These are phyloP conservation scores for Fregetta grallaria DNA, from an alignment of 2,113 vertebrate species.

Conservation along the genomic window DNA sequence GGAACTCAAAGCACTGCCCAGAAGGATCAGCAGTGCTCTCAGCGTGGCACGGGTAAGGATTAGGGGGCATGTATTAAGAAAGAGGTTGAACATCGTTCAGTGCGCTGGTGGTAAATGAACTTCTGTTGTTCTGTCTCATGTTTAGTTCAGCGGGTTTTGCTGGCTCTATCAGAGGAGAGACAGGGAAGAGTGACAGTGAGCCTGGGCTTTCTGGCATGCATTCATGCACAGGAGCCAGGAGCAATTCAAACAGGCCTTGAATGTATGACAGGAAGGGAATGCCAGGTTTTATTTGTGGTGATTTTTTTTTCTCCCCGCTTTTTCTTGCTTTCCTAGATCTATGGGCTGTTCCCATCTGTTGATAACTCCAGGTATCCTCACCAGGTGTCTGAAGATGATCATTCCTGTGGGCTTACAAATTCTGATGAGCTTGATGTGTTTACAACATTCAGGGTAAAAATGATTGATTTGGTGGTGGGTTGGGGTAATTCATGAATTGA, in stretches of 20 bases:
- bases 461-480: not conserved
- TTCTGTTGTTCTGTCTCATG: not conserved
- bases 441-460: constrained; percentile 52
- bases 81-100: not conserved
- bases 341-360: constrained; percentile 34
- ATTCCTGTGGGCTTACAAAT: not conserved
- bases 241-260: not conserved
- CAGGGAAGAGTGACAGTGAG: not conserved
- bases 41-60: not conserved
- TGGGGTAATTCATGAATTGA: not conserved
- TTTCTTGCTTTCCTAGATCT: constrained; percentile 35
- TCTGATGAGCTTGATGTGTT: constrained; percentile 43
- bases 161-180: not conserved
- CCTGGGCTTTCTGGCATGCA: not conserved
- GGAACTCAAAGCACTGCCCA: not conserved
- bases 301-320: not conserved
- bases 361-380: not conserved
- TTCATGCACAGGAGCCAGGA: not conserved
- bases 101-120: not conserved
- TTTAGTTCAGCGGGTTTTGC: not conserved
- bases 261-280: not conserved
- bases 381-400: constrained; percentile 36
- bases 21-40: not conserved
- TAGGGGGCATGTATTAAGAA: not conserved
- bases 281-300: not conserved